These are phyloP conservation scores for Oncorhynchus gorbuscha DNA, from an alignment of 2,113 vertebrate genomes.

Conservation along the genomic window DNA sequence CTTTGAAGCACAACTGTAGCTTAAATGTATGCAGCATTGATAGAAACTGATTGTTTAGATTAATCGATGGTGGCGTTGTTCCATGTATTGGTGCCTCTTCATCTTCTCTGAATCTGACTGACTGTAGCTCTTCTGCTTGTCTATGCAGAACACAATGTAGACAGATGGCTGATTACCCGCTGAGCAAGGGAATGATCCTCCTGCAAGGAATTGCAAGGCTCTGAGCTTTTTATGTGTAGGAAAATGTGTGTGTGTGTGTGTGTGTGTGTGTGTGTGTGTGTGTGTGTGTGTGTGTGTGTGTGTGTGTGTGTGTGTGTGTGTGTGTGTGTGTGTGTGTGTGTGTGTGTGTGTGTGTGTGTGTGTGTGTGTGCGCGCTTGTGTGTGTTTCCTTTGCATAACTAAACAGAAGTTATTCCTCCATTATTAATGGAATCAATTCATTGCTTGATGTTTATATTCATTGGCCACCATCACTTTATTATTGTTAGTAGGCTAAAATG, in stretches of 20 bases:
- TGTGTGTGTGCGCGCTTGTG: too few relatives aligned
- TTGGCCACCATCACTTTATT: background rate
- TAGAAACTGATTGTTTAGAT: background rate
- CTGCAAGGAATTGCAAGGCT: constrained; percentile 25
- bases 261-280: constrained; percentile 7
- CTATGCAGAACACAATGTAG: constrained; percentile 29
- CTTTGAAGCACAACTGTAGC: background rate
- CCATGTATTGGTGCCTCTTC: background rate
- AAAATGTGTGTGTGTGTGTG: constrained; percentile 12
- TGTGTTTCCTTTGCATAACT: constrained; percentile 5
- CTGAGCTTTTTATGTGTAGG: constrained; percentile 10
- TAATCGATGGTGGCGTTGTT: constrained; percentile 16
- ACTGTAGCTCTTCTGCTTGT: constrained; percentile 13
- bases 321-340: too few relatives aligned
- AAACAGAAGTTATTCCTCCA: background rate
- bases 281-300: constrained; percentile 6
- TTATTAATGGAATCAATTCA: background rate
- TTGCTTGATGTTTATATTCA: constrained; percentile 4
- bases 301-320: background rate
- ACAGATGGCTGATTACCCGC: constrained; percentile 44
- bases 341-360: constrained; percentile 15
- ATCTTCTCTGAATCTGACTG: constrained; percentile 1
- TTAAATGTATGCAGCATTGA: background rate
- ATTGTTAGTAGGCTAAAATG: background rate
- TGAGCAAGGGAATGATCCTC: constrained; percentile 32